Evolutionary conservation across 1,140 invertebrate species (phyloP), one percentile per base, ranked within the genome.

Genomic region (Caenorhabditis briggsae): DNA sequence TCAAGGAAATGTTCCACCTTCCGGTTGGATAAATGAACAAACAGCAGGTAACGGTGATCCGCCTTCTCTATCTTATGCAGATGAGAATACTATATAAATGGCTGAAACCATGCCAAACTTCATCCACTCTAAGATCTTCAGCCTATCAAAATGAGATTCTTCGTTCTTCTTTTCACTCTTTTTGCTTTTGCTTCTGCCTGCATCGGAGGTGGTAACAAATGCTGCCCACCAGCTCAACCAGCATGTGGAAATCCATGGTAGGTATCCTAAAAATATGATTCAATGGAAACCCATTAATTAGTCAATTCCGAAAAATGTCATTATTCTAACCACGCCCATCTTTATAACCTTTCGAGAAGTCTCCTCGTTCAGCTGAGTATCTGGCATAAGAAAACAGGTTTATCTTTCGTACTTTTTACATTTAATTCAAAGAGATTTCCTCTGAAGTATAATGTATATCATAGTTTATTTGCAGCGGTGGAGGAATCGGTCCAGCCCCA

Each of bases 221-320:
- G 70, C 46, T 78, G 70, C 41, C 33, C 70, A 14, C 43, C 70
- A 46, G 9, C 70, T 25, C 70, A 50, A 50, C 64, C 64, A 70
- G 33, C 64, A 11, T 78, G 46, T 78, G 70, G 70, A 78, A 78
- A 78, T n/a, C 70, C 70, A 78, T 78, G 70, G 70, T 50, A 50
- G 50, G 12, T 64, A 14, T 46, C 11, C 18, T 65, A 9, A 33
- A 14, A 65, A 33, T 65, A 41, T 59, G 9, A 6, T 59, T 20
- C n/a, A 41, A 65, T 11, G 33, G 3, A 58, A n/a, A 58, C 20
- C 1, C 16, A 58, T 58, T 58, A 9, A n/a, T n/a, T 16, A 6
- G 56, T n/a, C 5, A 2, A 33, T 33, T 33, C 33, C 16, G 1
- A 18, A 8, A n/a, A 18, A 58, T n/a, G 56, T 5, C 16, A n/a